Conservation (phyloP, 1,140 invertebrate species). For the Camponotus vicinus region DNA sequence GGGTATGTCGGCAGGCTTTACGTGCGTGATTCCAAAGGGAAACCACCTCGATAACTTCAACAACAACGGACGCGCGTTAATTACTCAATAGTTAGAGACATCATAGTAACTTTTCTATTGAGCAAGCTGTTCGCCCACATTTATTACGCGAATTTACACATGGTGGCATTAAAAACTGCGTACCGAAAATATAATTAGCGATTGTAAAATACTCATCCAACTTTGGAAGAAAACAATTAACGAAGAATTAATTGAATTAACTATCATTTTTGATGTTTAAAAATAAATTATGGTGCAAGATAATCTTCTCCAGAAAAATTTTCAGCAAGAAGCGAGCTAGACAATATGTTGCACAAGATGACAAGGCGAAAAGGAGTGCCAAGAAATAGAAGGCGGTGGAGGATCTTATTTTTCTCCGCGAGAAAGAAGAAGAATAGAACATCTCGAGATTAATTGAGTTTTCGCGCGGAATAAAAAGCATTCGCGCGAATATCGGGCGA, state of each 20-base stretch:
- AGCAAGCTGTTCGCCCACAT: background rate
- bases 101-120: slow-evolving; percentile 29
- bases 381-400: slow-evolving; percentile 23
- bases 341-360: slow-evolving; percentile 9
- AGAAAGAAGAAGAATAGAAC: slow-evolving; percentile 32
- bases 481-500: slow-evolving; percentile 44
- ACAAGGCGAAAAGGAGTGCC: background rate
- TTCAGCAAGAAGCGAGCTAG: background rate
- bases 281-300: background rate
- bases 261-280: background rate
- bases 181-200: background rate
- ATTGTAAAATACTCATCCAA: background rate
- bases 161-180: background rate
- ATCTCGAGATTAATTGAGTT: slow-evolving; percentile 75
- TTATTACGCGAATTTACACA: background rate
- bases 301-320: background rate
- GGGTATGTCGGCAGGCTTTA: slow-evolving; percentile 10
- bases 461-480: slow-evolving; percentile 57
- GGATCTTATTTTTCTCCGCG: slow-evolving; percentile 1
- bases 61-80: slow-evolving; percentile 23
- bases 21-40: slow-evolving; percentile 39
- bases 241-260: background rate
- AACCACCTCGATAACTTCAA: slow-evolving; percentile 46
- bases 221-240: background rate
- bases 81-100: slow-evolving; percentile 24